Base-by-base conservation (phyloP, 2,113 vertebrate genomes). In the Phrynosoma platyrhinos region DNA sequence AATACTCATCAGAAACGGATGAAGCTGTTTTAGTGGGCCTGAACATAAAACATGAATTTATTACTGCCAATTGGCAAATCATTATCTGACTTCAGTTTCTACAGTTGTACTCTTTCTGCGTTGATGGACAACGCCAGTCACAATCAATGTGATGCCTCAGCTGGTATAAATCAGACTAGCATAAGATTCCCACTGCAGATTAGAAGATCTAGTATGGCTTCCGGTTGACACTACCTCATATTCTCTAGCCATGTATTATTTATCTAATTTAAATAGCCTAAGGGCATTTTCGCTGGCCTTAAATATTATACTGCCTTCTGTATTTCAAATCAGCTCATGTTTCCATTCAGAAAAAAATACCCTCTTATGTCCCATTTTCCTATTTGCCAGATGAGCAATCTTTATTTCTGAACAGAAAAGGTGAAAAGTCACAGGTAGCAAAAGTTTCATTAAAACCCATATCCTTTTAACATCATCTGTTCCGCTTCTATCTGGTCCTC, bases 231-330 rank as follows among this genome's bases (percentile, higher is more conserved):
- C n/a, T 62, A 36, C 21, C 25, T 64, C 64, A 76, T 53, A 36
- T 82, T 88, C n/a, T 58, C 62, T 69, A 14, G 23, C 68, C 53
- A 90, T 27, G 71, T 84, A 58, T 81, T 88, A 77, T 85, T 76
- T 88, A 85, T 88, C 25, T 68, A 87, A 84, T 58, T 75, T 87
- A 62, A 18, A 84, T 68, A 64, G 32, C 58, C 36, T 64, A 32
- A 64, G 32, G 40, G 8, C 32, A 87, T 72, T 79, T 79, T 64
- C 53, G 5, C 80, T 6, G 30, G 68, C 58, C 32, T 85, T 88
- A 81, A 71, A 71, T 58, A 82, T 20, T 40, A 72, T 77, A 14
- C 71, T 18, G 32, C 72, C 47, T 82, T 21, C 62, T 30, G 42
- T 36, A 78, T 82, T 40, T 86, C 9, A 76, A 30, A 69, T 77